A percentile compares a stretch with the other conserved stretches of the same genome.
Evolutionary conservation across 53 echinoderm and acorn worm genomes (phyloP).

Genomic region (Henricia sp.): DNA sequence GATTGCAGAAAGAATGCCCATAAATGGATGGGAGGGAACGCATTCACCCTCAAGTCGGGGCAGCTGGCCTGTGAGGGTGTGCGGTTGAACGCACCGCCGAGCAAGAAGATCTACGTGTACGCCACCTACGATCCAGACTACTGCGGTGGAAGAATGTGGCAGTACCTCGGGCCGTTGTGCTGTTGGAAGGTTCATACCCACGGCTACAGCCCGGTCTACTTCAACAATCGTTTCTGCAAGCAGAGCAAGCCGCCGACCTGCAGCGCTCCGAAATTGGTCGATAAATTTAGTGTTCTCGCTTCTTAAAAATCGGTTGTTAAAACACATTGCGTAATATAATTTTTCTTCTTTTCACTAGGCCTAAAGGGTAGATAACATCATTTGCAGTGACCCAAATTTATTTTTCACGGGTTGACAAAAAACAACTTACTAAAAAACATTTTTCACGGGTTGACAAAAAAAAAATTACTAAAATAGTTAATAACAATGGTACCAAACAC

Average conservation of each 20-base stretch:
- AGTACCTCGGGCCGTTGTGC: conserved; percentile 13
- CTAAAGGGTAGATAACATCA: not conserved
- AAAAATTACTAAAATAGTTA: too few species aligned
- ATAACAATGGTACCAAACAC: too few species aligned
- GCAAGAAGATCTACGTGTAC: conserved; percentile 35
- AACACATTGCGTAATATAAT: not conserved
- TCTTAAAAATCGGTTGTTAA: too few species aligned
- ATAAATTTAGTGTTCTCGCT: too few species aligned
- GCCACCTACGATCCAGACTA: conserved; percentile 19
- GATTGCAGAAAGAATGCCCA: conserved; percentile 9
- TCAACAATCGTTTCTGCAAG: conserved; percentile 3
- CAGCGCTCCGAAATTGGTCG: too few species aligned
- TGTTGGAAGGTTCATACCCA: conserved; percentile 11
- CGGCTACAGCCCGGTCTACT: not conserved
- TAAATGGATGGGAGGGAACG: conserved; percentile 1
- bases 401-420: too few species aligned
- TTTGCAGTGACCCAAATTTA: too few species aligned
- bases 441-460: too few species aligned
- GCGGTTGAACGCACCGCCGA: conserved; percentile 6
- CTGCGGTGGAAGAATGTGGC: conserved; percentile 14
- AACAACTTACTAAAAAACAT: too few species aligned
- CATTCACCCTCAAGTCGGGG: not conserved
- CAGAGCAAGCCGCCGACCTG: not conserved
- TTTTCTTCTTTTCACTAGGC: not conserved
- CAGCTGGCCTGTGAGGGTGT: not conserved